Evolutionary conservation across 2,797 vertebrate species (phyloP), one percentile per base, ranked within the genome.

Genomic region (Lacerta agilis): DNA sequence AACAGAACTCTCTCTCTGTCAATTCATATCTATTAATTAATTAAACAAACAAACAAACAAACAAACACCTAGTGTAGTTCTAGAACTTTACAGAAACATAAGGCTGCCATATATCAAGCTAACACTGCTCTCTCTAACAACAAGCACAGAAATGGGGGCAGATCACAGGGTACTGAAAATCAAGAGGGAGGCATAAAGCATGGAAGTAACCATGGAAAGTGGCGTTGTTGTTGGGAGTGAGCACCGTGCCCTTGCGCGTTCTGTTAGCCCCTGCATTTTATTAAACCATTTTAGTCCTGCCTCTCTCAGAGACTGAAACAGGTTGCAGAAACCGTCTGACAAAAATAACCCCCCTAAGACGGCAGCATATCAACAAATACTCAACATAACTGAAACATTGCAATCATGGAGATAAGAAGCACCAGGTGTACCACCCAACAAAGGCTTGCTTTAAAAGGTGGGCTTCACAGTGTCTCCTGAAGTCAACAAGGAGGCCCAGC

Each of bases 21-120:
- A 33, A 36, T 55, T n/a, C 41, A 29, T 4, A 78, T 82, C 43
- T 83, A 67, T 45, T 86, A 88, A 82, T 79, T 87, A 88, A 49
- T 80, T 55, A 64, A 79, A 36, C 20, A 29, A n/a, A n/a, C n/a
- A n/a, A n/a, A n/a, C n/a, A n/a, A n/a, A n/a, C n/a, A 33, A 33
- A 80, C 55, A 64, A 79, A 36, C 20, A 29, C 41, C 38, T 25
- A 66, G 6, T n/a, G n/a, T 69, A 55, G 15, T 49, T 36, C 29
- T 79, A 38, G 43, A 69, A 79, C 17, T 3, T 38, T 15, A 8
- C 29, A 15, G 13, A 58, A 29, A 55, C 43, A 45, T 2, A 29
- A 23, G n/a, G 73, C 1, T 38, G 64, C 1, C 8, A 67, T 6
- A 7, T 11, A 38, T 15, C 49, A 55, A 55, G 49, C 49, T 64